Conservation (phyloP, 2,797 vertebrate species). For the Ctenopoma kingsleyae region DNA sequence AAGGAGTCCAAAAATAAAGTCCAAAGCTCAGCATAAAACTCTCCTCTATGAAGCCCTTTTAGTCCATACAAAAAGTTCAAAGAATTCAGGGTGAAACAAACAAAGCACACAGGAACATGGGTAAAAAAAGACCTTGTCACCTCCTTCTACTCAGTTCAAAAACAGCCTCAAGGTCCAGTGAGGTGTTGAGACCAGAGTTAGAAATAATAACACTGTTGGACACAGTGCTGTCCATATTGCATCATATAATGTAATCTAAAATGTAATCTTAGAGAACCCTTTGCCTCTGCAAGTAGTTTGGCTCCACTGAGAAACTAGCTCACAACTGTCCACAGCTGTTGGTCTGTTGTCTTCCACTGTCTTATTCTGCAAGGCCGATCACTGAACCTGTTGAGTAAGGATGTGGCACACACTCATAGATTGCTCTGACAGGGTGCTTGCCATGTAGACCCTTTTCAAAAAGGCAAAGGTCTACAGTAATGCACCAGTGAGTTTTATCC, state of each 20-base stretch:
- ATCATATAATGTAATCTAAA: conserved; percentile 29
- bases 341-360: conserved; percentile 28
- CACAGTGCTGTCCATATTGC: conserved; percentile 27
- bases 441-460: neutral
- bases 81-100: neutral
- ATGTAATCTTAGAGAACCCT: conserved; percentile 40
- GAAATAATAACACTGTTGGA: conserved; percentile 9
- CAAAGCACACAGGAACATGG: neutral
- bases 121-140: conserved; percentile 5
- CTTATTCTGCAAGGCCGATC: conserved; percentile 23
- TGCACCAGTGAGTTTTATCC: neutral
- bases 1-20: conserved; percentile 39
- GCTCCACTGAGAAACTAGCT: conserved; percentile 34
- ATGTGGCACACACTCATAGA: neutral
- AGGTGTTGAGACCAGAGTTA: conserved; percentile 21
- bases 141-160: conserved; percentile 15
- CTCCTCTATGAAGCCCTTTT: conserved; percentile 6
- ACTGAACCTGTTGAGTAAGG: conserved; percentile 17
- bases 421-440: neutral
- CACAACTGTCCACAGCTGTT: conserved; percentile 41
- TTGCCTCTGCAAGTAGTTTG: conserved; percentile 34
- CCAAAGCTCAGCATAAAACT: conserved; percentile 32
- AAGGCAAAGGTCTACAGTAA: neutral
- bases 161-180: conserved; percentile 19
- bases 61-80: conserved; percentile 9